phyloP scores from a whole-genome alignment of 2,113 vertebrate genomes.

The Tympanuchus pallidicinctus region DNA sequence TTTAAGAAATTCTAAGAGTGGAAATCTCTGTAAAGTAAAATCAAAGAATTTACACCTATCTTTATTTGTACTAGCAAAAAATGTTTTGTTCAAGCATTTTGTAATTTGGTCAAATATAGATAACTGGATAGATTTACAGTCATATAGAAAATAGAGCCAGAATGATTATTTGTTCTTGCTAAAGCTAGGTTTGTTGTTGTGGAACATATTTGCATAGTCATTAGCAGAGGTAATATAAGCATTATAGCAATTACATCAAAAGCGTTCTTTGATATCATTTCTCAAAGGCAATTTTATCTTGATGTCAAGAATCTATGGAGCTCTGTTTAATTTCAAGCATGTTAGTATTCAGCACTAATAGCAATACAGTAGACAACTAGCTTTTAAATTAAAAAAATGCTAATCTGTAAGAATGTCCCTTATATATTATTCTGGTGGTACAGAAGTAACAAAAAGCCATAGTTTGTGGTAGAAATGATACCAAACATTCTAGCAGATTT shows the following conservation, averaged over 20 bases:
- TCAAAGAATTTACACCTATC: accelerated
- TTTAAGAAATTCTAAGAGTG: not conserved
- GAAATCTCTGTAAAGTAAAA: not conserved
- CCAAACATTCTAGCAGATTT: not conserved
- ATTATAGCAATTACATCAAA: not conserved
- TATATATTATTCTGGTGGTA: not conserved
- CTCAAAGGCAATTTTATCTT: not conserved
- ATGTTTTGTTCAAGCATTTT: not conserved
- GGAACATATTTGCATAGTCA: not conserved
- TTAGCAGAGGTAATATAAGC: not conserved
- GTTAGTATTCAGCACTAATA: not conserved
- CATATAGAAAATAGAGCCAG: not conserved
- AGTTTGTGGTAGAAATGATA: not conserved
- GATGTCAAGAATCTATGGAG: not conserved
- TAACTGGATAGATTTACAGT: not conserved
- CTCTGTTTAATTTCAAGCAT: not conserved
- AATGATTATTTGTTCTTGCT: not conserved
- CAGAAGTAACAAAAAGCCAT: not conserved
- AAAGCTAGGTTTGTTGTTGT: not conserved
- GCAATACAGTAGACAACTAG: not conserved
- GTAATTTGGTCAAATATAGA: not conserved
- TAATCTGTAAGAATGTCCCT: not conserved
- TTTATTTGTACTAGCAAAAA: not conserved
- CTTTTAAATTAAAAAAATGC: not conserved
- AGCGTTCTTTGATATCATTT: not conserved